A percentile compares a stretch with the other conserved stretches of the same genome.
These are phyloP conservation scores for Boulengeromyrus knoepffleri DNA, from an alignment of 2,113 vertebrate genomes.

Conservation along the genomic window DNA sequence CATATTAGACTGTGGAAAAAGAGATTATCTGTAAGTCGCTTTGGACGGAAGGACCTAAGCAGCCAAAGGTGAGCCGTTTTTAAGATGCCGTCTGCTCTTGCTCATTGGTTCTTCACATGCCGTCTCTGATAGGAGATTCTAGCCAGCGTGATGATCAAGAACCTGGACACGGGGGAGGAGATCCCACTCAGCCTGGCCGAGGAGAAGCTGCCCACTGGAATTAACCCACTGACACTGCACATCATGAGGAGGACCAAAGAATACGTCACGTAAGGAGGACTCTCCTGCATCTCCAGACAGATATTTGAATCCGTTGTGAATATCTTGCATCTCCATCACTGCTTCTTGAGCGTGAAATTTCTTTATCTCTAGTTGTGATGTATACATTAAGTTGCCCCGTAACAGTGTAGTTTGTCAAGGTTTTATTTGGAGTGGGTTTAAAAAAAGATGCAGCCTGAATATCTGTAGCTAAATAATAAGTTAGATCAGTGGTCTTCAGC, in stretches of 20 bases:
- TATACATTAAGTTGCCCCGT: background rate
- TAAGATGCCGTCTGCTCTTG: background rate
- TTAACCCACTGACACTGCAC: slow-evolving; percentile 93
- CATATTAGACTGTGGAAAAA: background rate
- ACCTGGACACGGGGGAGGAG: slow-evolving; percentile 97
- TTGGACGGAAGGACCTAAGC: background rate
- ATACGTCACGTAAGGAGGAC: slow-evolving; percentile 82
- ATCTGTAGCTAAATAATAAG: background rate
- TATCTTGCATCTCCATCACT: background rate
- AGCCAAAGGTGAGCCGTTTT: background rate
- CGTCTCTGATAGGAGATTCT: slow-evolving; percentile 79
- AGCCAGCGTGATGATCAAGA: slow-evolving; percentile 99
- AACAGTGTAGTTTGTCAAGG: background rate
- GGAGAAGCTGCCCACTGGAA: slow-evolving; percentile 93
- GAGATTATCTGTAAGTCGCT: background rate
- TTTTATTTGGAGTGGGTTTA: background rate
- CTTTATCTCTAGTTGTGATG: background rate
- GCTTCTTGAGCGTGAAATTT: background rate
- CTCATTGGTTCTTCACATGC: background rate
- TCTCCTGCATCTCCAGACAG: background rate
- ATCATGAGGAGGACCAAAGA: slow-evolving; percentile 99
- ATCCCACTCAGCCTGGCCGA: slow-evolving; percentile 95
- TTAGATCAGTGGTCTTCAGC: background rate
- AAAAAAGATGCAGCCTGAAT: background rate
- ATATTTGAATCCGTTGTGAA: background rate